Conservation (phyloP, 2,113 vertebrate genomes). For the Paedocypris sp. region DNA sequence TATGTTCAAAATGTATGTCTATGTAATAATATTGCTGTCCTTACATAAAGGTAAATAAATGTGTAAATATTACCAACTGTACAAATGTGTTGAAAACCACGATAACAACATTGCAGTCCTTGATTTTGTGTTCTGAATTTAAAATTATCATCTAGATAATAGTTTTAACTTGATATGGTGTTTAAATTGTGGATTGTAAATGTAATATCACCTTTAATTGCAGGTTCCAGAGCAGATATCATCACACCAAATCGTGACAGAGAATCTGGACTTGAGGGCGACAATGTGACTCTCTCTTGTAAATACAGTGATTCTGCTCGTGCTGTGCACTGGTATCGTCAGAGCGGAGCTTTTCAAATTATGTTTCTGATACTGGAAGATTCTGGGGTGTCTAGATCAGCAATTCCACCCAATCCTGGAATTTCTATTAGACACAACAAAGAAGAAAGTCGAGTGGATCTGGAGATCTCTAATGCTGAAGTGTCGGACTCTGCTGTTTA, state of each 20-base stretch:
- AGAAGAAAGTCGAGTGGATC: background rate
- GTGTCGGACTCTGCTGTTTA: constrained; percentile 18
- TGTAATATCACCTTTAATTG: background rate
- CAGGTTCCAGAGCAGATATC: background rate
- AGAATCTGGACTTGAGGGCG: background rate
- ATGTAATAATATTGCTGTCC: no score
- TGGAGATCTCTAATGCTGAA: constrained; percentile 12
- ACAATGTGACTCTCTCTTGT: background rate
- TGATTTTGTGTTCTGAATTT: no score
- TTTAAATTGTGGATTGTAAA: background rate
- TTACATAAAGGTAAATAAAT: no score
- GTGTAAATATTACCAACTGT: no score
- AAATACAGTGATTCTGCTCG: background rate
- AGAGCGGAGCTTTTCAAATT: background rate
- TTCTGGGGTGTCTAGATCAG: fast-evolving
- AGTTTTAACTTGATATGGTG: background rate
- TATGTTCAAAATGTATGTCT: no score
- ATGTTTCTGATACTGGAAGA: background rate
- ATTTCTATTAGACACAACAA: background rate
- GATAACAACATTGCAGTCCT: background rate
- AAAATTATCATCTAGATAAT: no score
- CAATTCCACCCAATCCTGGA: background rate
- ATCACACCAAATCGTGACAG: background rate
- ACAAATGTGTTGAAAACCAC: no score
- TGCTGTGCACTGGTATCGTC: background rate